These are phyloP conservation scores for Orgyia antiqua DNA, from an alignment of 2,888 invertebrate genomes.

Conservation along the genomic window DNA sequence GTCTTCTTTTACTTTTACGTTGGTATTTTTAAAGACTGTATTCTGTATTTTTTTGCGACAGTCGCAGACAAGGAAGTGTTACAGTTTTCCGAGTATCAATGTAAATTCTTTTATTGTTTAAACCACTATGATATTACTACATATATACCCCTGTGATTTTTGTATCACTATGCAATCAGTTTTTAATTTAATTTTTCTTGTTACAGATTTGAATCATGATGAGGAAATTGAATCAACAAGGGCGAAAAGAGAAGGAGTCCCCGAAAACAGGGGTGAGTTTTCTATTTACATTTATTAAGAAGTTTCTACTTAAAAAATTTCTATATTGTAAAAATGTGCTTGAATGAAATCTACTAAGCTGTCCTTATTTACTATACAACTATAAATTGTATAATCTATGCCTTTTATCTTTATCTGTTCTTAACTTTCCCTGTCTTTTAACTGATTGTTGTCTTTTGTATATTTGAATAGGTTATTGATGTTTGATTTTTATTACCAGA, in stretches of 20 bases:
- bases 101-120: no score
- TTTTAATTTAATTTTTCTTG: no score
- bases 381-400: constrained; percentile 3
- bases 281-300: constrained; percentile 5
- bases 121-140: no score
- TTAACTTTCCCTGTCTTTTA: constrained; percentile 18
- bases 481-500: no score
- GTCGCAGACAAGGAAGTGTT: no score
- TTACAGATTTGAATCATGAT: constrained; percentile 62
- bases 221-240: constrained; percentile 63
- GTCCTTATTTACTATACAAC: background rate
- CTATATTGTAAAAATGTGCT: constrained; percentile 21
- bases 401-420: constrained; percentile 9
- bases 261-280: constrained; percentile 72
- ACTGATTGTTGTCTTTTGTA: constrained; percentile 11
- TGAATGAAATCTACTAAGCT: constrained; percentile 21
- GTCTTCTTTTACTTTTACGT: no score
- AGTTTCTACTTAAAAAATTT: constrained; percentile 30
- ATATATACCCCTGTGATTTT: no score
- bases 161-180: no score
- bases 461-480: constrained; percentile 22
- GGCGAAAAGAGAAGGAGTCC: constrained; percentile 68
- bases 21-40: no score
- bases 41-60: no score
- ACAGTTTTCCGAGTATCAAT: no score